Conservation (phyloP, 2,888 invertebrate species). For the Pterostichus niger region DNA sequence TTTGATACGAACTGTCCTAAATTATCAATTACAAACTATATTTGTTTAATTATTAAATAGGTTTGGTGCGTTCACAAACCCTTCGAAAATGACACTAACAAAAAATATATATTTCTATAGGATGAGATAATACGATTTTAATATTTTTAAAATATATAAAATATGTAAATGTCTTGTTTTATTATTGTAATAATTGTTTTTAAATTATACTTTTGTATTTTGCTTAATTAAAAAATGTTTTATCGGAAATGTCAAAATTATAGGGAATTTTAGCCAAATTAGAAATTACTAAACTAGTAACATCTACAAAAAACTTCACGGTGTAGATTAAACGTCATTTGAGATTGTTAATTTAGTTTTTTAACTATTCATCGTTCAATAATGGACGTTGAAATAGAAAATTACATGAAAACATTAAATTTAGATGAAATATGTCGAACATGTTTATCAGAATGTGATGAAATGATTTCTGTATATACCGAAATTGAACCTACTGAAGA, state of each 20-base stretch:
- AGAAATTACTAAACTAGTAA: background rate
- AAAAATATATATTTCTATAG: slow-evolving; percentile 9
- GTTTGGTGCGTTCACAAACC: slow-evolving; percentile 19
- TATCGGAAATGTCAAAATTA: background rate
- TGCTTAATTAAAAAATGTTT: background rate
- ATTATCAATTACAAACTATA: slow-evolving; percentile 11
- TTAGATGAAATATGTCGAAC: slow-evolving; percentile 71
- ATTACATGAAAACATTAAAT: slow-evolving; percentile 68
- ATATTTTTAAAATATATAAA: background rate
- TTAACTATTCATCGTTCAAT: background rate
- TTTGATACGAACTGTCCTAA: slow-evolving; percentile 3
- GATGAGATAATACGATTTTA: background rate
- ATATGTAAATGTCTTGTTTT: background rate
- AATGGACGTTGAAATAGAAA: slow-evolving; percentile 61
- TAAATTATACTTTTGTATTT: background rate
- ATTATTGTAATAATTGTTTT: background rate
- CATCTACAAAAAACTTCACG: background rate
- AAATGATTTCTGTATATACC: slow-evolving; percentile 71
- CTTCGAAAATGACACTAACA: background rate
- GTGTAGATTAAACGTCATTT: slow-evolving; percentile 25
- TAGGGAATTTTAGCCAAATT: slow-evolving; percentile 15
- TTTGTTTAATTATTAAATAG: slow-evolving; percentile 9
- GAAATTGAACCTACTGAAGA: slow-evolving; percentile 70
- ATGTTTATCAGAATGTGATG: slow-evolving; percentile 71
- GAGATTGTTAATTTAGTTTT: background rate